Percentiles rank a stretch among this genome's conserved stretches.
phyloP scores from a whole-genome alignment of 2,888 invertebrate genomes.

The Protonemura montana region DNA sequence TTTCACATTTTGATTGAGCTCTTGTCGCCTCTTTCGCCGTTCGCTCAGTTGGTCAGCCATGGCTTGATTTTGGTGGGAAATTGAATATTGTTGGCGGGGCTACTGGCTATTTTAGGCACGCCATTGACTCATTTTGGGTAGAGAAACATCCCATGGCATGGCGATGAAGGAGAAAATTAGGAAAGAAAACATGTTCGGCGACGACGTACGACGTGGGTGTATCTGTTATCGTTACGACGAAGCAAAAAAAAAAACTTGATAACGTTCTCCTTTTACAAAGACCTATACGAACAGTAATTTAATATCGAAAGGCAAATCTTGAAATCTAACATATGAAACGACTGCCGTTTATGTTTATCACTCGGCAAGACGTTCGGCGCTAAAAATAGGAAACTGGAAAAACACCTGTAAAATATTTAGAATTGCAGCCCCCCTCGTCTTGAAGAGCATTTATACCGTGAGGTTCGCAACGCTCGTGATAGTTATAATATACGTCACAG shows the following conservation, averaged over 20 bases:
- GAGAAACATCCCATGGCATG: no score
- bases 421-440: neutral
- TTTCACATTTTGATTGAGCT: no score
- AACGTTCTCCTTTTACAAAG: neutral
- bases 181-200: neutral
- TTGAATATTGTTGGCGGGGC: no score
- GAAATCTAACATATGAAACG: neutral
- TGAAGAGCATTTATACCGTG: neutral
- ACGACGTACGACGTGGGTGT: no score
- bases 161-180: neutral
- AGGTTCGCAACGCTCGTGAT: neutral
- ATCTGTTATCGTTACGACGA: neutral
- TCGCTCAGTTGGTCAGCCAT: no score
- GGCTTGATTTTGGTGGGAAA: no score
- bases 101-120: no score
- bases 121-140: no score
- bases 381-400: neutral
- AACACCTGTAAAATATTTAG: neutral
- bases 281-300: neutral
- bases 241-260: neutral
- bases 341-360: neutral
- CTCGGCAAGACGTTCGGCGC: no score
- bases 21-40: no score
- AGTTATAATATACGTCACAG: no score
- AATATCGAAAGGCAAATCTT: neutral